Conservation (phyloP, 2,888 invertebrate species). For the Venustoraphidia nigricollis region DNA sequence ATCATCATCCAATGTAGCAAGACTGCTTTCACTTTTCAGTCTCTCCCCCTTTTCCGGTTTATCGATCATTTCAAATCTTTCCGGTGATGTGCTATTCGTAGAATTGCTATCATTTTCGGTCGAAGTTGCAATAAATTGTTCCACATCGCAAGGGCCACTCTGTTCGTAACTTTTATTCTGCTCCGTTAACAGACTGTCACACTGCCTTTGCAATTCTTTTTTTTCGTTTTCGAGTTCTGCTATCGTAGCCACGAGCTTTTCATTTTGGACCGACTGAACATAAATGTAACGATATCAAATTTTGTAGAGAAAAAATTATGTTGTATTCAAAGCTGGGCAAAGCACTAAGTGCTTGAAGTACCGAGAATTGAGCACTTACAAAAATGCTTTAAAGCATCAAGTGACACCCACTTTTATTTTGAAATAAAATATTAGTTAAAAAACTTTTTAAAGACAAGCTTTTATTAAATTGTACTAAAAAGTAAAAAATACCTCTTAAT, state of each 20-base stretch:
- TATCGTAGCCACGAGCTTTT: constrained; percentile 24
- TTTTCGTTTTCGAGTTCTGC: constrained; percentile 26
- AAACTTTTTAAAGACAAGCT: too few species aligned
- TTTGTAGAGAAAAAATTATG: neutral
- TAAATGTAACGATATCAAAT: constrained; percentile 8
- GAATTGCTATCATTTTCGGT: constrained; percentile 24
- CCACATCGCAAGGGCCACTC: constrained; percentile 6
- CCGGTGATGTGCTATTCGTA: constrained; percentile 40
- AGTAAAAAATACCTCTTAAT: too few species aligned
- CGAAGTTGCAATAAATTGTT: constrained; percentile 8
- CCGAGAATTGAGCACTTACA: too few species aligned
- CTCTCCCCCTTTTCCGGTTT: constrained; percentile 18
- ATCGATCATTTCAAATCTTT: constrained; percentile 47
- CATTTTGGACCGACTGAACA: constrained; percentile 22
- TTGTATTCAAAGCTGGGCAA: too few species aligned
- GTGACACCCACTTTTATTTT: too few species aligned
- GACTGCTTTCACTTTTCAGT: constrained; percentile 8
- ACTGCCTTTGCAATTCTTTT: constrained; percentile 22
- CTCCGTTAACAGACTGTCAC: constrained; percentile 16
- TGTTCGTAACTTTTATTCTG: constrained; percentile 4
- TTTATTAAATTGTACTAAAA: too few species aligned
- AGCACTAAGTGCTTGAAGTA: too few species aligned
- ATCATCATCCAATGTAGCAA: constrained; percentile 19
- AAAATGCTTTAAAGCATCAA: too few species aligned
- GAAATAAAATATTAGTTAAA: too few species aligned